Evolutionary conservation across 2,888 invertebrate species (phyloP), one percentile per base, ranked within the genome.

Genomic region (Pachymerium ferrugineum): DNA sequence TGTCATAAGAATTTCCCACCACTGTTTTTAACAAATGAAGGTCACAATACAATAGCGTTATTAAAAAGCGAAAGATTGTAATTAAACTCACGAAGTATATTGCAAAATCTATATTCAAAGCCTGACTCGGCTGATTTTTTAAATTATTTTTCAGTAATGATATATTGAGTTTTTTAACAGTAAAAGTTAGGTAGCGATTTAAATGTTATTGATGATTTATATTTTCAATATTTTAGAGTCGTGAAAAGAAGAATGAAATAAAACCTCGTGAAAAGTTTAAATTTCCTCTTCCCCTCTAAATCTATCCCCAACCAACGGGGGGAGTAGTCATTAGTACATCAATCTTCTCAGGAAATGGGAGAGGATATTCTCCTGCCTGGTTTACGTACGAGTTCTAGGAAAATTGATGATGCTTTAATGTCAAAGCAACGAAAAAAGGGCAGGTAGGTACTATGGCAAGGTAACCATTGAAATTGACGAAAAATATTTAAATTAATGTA

Each of bases 291-390:
- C 62, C 62, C 62, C 62, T 62, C 62, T 62, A 62, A 62, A 62
- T 62, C 62, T 62, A 62, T 62, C 62, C 62, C 62, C 62, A 62
- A 25, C 62, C 62, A 62, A 62, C 62, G 62, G 62, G 62, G 62
- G 62, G 62, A 62, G 62, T 62, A 62, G 62, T 62, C 62, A 62
- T 62, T 62, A 62, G 62, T 62, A 62, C 62, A 62, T 62, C 62
- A 62, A 62, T 62, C 62, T 62, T 62, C 62, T 62, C 62, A 62
- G 25, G 25, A 62, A 62, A 28, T 62, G 62, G 62, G 62, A 62
- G 62, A 62, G 62, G 62, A 62, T 62, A 62, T 62, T 62, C 62
- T 62, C 62, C 28, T 28, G 62, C 25, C 28, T 8, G 62, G 28
- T 62, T 62, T 62, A 62, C 62, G 62, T 62, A 28, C 14, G 10